Conservation (phyloP, 2,113 vertebrate species). For the Pantherophis guttatus region DNA sequence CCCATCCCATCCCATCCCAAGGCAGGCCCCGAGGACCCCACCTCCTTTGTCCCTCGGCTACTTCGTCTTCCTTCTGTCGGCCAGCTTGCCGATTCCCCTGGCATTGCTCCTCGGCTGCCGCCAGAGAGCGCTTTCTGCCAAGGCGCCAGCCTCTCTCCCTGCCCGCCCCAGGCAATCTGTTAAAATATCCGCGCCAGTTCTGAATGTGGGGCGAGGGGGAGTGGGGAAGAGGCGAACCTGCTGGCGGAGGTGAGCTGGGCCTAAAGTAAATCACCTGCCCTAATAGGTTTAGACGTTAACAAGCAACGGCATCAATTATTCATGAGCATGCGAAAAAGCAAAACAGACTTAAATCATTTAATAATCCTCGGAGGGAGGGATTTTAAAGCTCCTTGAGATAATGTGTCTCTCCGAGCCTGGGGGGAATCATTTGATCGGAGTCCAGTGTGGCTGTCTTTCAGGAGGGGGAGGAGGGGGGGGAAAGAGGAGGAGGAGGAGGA, state of each 20-base stretch:
- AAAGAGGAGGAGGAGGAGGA: rapidly evolving
- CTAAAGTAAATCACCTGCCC: background rate
- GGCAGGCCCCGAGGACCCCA: background rate
- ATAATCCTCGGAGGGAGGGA: rapidly evolving
- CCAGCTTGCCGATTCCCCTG: background rate
- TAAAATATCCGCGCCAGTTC: background rate
- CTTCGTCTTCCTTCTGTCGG: background rate
- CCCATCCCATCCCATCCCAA: background rate
- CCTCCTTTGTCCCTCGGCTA: background rate
- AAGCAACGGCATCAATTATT: background rate
- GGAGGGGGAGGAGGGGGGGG: rapidly evolving
- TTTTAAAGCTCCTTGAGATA: background rate
- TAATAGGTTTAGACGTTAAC: background rate
- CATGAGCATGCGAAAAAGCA: background rate
- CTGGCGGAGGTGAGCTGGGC: background rate
- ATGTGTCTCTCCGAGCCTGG: background rate
- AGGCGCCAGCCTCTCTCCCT: background rate
- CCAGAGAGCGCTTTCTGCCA: conserved; percentile 29
- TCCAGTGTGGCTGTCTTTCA: background rate
- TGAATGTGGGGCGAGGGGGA: background rate
- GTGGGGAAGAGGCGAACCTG: background rate
- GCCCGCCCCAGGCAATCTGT: background rate
- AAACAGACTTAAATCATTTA: background rate
- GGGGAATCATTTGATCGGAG: background rate
- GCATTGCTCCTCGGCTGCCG: background rate